Evolutionary conservation across 2,888 invertebrate species (phyloP), one percentile per base, ranked within the genome.

Genomic region (Cepaea hortensis): DNA sequence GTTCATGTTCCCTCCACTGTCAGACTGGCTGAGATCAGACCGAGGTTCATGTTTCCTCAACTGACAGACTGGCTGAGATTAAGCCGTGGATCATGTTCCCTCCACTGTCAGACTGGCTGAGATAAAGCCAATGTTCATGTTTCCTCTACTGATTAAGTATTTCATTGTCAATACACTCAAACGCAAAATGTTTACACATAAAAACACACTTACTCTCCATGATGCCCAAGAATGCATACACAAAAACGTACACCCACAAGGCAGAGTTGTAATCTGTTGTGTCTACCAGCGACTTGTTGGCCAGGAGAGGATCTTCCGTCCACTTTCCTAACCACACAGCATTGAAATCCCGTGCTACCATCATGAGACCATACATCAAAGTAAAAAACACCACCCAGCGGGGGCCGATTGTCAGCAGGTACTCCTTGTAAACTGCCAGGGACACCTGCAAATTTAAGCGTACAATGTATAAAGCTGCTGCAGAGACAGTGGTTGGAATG

Each of bases 251-350:
- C 70, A 50, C 48, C 82, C 70, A 72, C 23, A 61, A 73, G 23
- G 73, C 35, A 7, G 82, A 73, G 15, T 15, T 72, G 61, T 82
- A 82, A 15, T 82, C 82, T 15, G 73, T 48, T 55, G 82, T 73
- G 82, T 72, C 50, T 20, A 72, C 13, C 35, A 83, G 65, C 1
- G 87, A 46, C 6, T 9, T 18, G 61, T 84, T 84, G 6, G 55
- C 23, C 62, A 87, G 46, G 18, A 72, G 35, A 3, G 79, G 50
- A 61, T 87, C 87, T 18, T 79, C 87, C 4, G 87, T 70, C 87
- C 87, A 87, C 9, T 61, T 65, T 23, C 77, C 82, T 6, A 87
- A 20, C 79, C 77, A 80, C 11, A 76, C 3, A 7, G 61, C n/a
- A 5, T 76, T 86, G 23, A 65, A 73, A 15, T 81, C 50, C n/a